Evolutionary conservation across 2,888 invertebrate genomes (phyloP).

Genomic region (Pristionchus exspectatus): DNA sequence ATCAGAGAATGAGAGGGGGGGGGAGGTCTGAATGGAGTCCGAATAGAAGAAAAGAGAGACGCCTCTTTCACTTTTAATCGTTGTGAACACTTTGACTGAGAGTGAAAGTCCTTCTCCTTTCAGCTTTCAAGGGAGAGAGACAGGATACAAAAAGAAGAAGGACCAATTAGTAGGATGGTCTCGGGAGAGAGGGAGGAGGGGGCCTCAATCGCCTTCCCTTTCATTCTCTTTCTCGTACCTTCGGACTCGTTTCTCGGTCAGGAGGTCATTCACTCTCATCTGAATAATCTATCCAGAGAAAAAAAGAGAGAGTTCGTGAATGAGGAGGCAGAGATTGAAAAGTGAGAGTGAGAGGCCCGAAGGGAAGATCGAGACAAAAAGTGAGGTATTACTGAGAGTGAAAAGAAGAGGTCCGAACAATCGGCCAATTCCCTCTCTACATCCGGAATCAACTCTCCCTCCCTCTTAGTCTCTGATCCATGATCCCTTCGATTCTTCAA

Average conservation of each 20-base stretch:
- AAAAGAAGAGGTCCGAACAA: not conserved
- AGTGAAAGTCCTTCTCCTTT: constrained; percentile 38
- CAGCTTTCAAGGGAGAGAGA: constrained; percentile 7
- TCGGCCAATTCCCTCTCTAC: constrained; percentile 14
- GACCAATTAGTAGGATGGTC: constrained; percentile 28
- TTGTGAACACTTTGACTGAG: constrained; percentile 25
- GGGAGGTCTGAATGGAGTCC: not conserved
- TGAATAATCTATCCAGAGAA: constrained; percentile 27
- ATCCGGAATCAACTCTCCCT: constrained; percentile 11
- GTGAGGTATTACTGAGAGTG: constrained; percentile 17
- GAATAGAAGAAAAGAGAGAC: not conserved
- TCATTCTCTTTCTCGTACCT: not conserved
- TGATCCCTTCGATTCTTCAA: not conserved
- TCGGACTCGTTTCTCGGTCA: constrained; percentile 38
- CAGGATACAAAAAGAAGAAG: constrained; percentile 3
- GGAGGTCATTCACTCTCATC: constrained; percentile 41
- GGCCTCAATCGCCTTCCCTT: constrained; percentile 18
- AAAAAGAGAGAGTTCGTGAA: constrained; percentile 14
- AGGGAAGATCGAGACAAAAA: constrained; percentile 13
- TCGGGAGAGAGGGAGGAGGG: not conserved
- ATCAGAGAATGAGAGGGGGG: not conserved
- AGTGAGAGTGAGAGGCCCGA: not conserved
- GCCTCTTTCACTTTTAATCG: constrained; percentile 43
- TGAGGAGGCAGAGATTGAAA: not conserved
- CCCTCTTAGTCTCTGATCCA: not conserved